phyloP scores from a whole-genome alignment of 2,888 invertebrate genomes.

The Leptothorax acervorum region DNA sequence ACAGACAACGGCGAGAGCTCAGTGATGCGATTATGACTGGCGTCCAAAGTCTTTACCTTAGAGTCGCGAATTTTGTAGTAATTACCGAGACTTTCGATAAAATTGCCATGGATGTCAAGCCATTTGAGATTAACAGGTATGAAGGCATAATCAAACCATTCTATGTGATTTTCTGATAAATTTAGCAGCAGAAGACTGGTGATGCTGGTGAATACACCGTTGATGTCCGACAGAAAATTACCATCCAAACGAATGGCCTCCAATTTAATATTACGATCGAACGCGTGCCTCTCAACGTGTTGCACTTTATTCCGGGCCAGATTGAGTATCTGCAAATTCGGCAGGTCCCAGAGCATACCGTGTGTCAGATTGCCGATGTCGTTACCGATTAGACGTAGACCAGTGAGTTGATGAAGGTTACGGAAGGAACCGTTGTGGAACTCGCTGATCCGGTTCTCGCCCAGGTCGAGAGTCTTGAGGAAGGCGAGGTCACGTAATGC shows the following conservation, averaged over 20 bases:
- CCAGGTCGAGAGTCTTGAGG: slow-evolving; percentile 95
- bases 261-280: slow-evolving; percentile 92
- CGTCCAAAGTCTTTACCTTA: slow-evolving; percentile 93
- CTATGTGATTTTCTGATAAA: slow-evolving; percentile 95
- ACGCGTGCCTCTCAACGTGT: slow-evolving; percentile 93
- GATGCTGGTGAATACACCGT: slow-evolving; percentile 94
- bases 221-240: slow-evolving; percentile 95
- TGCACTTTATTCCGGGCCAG: slow-evolving; percentile 96
- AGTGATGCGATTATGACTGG: slow-evolving; percentile 94
- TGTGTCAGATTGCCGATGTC: slow-evolving; percentile 93
- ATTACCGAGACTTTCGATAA: slow-evolving; percentile 94
- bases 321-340: slow-evolving; percentile 94
- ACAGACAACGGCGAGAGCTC: slow-evolving; percentile 94
- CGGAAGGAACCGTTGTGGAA: slow-evolving; percentile 95
- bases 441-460: slow-evolving; percentile 95
- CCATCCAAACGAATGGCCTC: slow-evolving; percentile 95
- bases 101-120: slow-evolving; percentile 96
- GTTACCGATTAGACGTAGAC: slow-evolving; percentile 95
- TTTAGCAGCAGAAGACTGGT: slow-evolving; percentile 95
- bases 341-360: slow-evolving; percentile 95
- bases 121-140: slow-evolving; percentile 95
- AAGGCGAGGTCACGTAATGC: slow-evolving; percentile 93
- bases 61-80: slow-evolving; percentile 92
- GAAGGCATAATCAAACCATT: slow-evolving; percentile 97
- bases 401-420: slow-evolving; percentile 94